phyloP scores from a whole-genome alignment of 2,797 vertebrate species.

The Smutsia temminckii region DNA sequence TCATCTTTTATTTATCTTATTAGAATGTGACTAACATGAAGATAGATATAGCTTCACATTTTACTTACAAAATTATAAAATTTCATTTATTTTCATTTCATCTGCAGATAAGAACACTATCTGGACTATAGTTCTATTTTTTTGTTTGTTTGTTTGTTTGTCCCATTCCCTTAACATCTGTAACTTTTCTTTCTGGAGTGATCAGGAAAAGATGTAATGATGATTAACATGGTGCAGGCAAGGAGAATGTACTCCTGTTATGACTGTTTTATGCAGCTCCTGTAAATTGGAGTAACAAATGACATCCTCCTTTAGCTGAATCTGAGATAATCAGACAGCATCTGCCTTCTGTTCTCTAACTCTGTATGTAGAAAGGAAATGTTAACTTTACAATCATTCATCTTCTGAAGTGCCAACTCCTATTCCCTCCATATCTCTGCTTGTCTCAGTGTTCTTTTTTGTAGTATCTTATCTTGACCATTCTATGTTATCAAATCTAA shows the following conservation, averaged over 20 bases:
- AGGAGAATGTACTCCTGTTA: slow-evolving; percentile 22
- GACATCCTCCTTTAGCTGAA: neutral
- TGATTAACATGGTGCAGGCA: neutral
- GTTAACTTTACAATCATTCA: slow-evolving; percentile 16
- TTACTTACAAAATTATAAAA: neutral
- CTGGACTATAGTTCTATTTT: neutral
- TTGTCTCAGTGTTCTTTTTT: neutral
- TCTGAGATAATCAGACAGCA: neutral
- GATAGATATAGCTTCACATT: neutral
- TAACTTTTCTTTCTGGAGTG: neutral
- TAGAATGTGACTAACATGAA: neutral
- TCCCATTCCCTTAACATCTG: slow-evolving; percentile 13
- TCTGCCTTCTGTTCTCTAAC: slow-evolving; percentile 42
- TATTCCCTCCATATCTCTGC: neutral
- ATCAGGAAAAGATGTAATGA: slow-evolving; percentile 23
- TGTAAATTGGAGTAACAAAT: slow-evolving; percentile 54
- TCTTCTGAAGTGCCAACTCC: neutral
- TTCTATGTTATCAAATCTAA: neutral
- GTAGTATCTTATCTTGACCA: neutral
- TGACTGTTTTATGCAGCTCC: neutral
- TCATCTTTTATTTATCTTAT: neutral
- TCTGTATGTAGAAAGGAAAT: neutral
- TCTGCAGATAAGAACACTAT: neutral
- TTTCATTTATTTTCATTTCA: neutral
- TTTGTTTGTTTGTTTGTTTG: neutral